phyloP scores from a whole-genome alignment of 2,888 invertebrate genomes.

The Xanthorhoe designata region DNA sequence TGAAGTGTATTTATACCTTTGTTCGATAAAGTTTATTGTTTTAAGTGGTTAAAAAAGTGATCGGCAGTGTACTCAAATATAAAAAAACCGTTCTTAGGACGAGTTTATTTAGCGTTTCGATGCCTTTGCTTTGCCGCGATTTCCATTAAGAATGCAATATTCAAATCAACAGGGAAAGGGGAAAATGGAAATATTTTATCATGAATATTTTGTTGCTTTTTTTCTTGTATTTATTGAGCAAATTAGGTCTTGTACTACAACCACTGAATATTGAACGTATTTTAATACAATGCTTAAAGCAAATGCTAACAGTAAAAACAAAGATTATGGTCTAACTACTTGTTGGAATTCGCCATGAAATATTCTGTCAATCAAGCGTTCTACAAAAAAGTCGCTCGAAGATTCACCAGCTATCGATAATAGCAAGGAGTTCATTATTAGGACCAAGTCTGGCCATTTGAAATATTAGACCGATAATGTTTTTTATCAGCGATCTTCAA shows the following conservation, averaged over 20 bases:
- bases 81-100: not conserved
- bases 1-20: conserved; percentile 55
- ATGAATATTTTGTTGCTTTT: conserved; percentile 15
- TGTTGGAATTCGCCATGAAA: too few species aligned
- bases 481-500: conserved; percentile 60
- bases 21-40: conserved; percentile 23
- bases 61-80: conserved; percentile 13
- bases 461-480: conserved; percentile 57
- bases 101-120: conserved; percentile 17
- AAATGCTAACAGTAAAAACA: too few species aligned
- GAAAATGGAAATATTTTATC: conserved; percentile 16
- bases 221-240: conserved; percentile 3
- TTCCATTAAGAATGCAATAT: conserved; percentile 32
- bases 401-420: conserved; percentile 29
- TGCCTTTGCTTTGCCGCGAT: conserved; percentile 21
- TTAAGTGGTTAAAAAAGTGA: conserved; percentile 22
- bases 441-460: conserved; percentile 44
- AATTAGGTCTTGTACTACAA: not conserved
- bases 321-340: too few species aligned
- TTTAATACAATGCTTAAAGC: too few species aligned
- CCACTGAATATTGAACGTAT: too few species aligned
- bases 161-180: conserved; percentile 18
- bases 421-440: conserved; percentile 36
- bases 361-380: conserved; percentile 10
- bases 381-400: conserved; percentile 19